These are phyloP conservation scores for Schizopygopsis pylzovi DNA, from an alignment of 2,797 vertebrate species.

Conservation along the genomic window DNA sequence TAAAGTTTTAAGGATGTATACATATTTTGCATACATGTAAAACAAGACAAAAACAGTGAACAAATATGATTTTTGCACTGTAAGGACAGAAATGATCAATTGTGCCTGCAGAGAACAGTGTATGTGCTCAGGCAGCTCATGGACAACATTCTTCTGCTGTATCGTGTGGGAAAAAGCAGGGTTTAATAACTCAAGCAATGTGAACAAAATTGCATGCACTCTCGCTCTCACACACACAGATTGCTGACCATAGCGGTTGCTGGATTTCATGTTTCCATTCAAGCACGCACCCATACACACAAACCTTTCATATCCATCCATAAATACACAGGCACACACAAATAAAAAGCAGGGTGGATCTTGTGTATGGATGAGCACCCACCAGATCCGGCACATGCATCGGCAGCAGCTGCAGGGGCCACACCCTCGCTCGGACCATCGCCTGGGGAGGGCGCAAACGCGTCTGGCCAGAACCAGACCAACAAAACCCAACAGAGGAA, in stretches of 20 bases:
- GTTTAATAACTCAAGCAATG: constrained; percentile 25
- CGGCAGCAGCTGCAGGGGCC: constrained; percentile 88
- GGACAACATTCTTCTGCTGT: constrained; percentile 57
- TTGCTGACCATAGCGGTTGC: constrained; percentile 3
- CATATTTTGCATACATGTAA: neutral
- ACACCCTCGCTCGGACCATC: constrained; percentile 92
- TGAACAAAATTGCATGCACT: constrained; percentile 15
- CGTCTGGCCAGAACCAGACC: constrained; percentile 86
- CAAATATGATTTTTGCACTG: neutral
- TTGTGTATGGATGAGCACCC: constrained; percentile 77
- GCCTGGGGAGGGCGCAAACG: constrained; percentile 97
- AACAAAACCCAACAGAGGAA: constrained; percentile 74
- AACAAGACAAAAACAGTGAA: neutral
- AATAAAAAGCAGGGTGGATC: constrained; percentile 29
- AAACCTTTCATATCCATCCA: neutral
- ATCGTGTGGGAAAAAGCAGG: constrained; percentile 27
- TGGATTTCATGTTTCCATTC: neutral
- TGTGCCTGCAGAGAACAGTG: neutral
- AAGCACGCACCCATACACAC: neutral
- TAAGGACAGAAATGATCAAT: neutral
- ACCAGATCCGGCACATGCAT: constrained; percentile 99
- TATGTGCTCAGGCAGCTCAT: neutral
- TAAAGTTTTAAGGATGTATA: constrained; percentile 8
- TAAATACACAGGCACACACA: constrained; percentile 16
- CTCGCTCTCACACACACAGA: constrained; percentile 39